phyloP scores from a whole-genome alignment of 2,888 invertebrate species.

The Cheilosia impressa region DNA sequence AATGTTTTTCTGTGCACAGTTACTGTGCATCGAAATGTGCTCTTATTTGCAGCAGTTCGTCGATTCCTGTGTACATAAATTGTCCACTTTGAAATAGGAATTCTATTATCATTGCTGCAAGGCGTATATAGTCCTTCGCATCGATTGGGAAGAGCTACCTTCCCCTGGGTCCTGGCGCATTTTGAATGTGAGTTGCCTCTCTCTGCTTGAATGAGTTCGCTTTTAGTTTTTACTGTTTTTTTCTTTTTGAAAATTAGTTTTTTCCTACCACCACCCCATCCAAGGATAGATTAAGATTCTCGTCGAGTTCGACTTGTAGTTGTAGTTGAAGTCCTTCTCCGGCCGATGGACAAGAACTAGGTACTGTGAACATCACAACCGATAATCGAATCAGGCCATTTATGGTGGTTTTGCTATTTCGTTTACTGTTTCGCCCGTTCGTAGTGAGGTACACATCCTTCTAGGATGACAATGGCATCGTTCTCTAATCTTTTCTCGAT shows the following conservation, averaged over 20 bases:
- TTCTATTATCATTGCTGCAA: constrained; percentile 60
- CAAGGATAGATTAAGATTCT: constrained; percentile 65
- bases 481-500: constrained; percentile 42
- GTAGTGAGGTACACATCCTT: constrained; percentile 34
- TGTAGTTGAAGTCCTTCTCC: neutral
- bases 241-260: constrained; percentile 26
- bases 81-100: constrained; percentile 57
- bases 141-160: neutral
- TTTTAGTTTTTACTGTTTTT: constrained; percentile 19
- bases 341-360: constrained; percentile 26
- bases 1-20: constrained; percentile 24
- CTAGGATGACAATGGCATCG: constrained; percentile 15
- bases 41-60: neutral
- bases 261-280: constrained; percentile 3
- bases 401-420: constrained; percentile 68
- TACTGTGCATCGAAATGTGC: neutral
- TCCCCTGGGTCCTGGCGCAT: neutral
- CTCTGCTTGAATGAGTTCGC: constrained; percentile 41
- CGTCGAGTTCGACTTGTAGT: constrained; percentile 46
- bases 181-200: constrained; percentile 19
- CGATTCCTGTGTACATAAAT: constrained; percentile 37
- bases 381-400: constrained; percentile 74
- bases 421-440: constrained; percentile 68
- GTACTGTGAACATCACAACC: constrained; percentile 63
- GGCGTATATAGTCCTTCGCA: constrained; percentile 33